phyloP scores from a whole-genome alignment of 1,140 invertebrate species.

The Caerostris extrusa region DNA sequence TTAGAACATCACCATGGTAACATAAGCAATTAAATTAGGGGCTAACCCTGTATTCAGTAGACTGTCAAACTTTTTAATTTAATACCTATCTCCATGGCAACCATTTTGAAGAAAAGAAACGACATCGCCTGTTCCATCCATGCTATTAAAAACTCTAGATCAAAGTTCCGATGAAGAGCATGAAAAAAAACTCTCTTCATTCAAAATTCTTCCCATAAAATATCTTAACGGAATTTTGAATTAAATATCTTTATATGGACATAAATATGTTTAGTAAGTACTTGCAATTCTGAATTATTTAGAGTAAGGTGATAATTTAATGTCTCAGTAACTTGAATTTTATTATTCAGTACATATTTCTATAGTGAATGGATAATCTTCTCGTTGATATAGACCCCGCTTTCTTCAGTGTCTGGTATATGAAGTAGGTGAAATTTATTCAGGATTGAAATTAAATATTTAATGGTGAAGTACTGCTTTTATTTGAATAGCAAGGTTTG shows the following conservation, averaged over 20 bases:
- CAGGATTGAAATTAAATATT: background rate
- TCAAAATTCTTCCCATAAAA: constrained; percentile 39
- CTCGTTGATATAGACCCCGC: background rate
- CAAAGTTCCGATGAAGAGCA: background rate
- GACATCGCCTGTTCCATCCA: background rate
- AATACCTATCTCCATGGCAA: constrained; percentile 70
- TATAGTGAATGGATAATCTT: background rate
- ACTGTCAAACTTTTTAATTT: constrained; percentile 75
- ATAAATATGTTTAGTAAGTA: constrained; percentile 66
- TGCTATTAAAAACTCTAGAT: constrained; percentile 17
- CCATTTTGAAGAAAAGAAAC: constrained; percentile 60
- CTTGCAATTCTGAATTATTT: constrained; percentile 35
- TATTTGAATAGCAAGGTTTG: background rate
- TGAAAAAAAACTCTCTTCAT: background rate
- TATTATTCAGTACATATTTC: background rate
- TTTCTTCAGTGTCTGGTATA: background rate
- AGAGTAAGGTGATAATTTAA: background rate
- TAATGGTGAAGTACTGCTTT: constrained; percentile 20
- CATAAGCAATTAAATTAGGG: constrained; percentile 66
- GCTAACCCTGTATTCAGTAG: constrained; percentile 53
- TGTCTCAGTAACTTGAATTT: constrained; percentile 35
- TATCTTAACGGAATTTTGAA: constrained; percentile 49
- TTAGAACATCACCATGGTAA: constrained; percentile 21
- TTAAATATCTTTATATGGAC: constrained; percentile 48
- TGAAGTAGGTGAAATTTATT: constrained; percentile 23